These are phyloP conservation scores for Amphiura filiformis DNA, from an alignment of 35 echinoderm and acorn worm genomes.

Conservation along the genomic window DNA sequence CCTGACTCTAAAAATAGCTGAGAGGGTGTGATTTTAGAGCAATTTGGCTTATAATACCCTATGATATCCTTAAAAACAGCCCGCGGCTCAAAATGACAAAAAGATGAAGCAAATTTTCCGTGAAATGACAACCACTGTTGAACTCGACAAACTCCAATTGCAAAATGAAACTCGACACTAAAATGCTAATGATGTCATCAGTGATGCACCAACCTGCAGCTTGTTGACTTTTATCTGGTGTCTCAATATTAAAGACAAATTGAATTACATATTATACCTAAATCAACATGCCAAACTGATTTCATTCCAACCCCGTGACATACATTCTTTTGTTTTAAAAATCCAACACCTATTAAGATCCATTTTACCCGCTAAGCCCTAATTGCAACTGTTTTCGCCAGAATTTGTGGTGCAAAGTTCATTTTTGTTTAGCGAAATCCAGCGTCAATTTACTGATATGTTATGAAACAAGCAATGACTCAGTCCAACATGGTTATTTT, in stretches of 20 bases:
- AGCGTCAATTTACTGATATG: too few species aligned
- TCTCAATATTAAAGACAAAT: constrained; percentile 8
- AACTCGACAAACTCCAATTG: not conserved
- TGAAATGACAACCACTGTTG: constrained; percentile 2
- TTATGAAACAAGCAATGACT: too few species aligned
- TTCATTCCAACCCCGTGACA: not conserved
- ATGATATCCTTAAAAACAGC: constrained; percentile 7
- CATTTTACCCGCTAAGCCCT: too few species aligned
- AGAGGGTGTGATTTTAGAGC: constrained; percentile 11
- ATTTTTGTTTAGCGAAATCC: too few species aligned
- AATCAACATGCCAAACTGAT: not conserved
- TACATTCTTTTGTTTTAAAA: not conserved
- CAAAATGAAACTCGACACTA: constrained; percentile 4
- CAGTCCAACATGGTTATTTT: too few species aligned
- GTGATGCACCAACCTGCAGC: not conserved
- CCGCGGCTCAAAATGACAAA: not conserved
- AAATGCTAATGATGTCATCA: constrained; percentile 8
- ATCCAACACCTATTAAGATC: too few species aligned
- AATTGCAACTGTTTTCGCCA: too few species aligned
- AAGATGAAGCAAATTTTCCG: constrained; percentile 6
- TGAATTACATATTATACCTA: constrained; percentile 9
- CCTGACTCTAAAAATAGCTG: constrained; percentile 7
- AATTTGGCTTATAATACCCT: not conserved
- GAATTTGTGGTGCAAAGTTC: too few species aligned
- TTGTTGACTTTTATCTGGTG: not conserved